These are phyloP conservation scores for Leptatherina wallacei DNA, from an alignment of 2,797 vertebrate genomes.

Conservation along the genomic window DNA sequence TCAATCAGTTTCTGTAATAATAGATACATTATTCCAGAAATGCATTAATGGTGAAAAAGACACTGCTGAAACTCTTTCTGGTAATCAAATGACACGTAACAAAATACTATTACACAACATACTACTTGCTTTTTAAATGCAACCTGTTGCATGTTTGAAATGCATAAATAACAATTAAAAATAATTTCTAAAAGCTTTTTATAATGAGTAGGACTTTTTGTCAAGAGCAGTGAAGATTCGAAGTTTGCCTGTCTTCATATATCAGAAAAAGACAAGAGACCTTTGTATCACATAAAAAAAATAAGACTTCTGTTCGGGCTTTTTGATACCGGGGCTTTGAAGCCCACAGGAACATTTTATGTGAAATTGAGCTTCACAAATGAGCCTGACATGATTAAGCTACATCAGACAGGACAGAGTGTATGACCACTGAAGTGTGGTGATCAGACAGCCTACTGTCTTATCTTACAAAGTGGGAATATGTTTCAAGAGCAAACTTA, in stretches of 20 bases:
- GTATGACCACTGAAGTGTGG: conserved; percentile 69
- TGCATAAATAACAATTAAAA: not conserved
- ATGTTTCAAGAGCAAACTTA: conserved; percentile 42
- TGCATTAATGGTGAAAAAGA: not conserved
- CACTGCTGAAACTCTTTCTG: not conserved
- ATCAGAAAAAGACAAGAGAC: conserved; percentile 16
- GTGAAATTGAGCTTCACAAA: conserved; percentile 45
- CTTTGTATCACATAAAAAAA: conserved; percentile 15
- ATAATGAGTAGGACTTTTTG: not conserved
- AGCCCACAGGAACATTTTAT: conserved; percentile 11
- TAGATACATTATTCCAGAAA: not conserved
- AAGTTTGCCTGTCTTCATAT: not conserved
- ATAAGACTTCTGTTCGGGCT: conserved; percentile 12
- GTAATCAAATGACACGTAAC: conserved; percentile 5
- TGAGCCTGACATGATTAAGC: conserved; percentile 43
- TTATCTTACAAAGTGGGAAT: conserved; percentile 53
- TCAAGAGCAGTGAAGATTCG: not conserved
- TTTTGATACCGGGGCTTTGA: conserved; percentile 11
- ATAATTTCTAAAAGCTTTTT: not conserved
- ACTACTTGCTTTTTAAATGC: conserved; percentile 5
- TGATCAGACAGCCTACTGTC: conserved; percentile 42
- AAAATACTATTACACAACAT: not conserved
- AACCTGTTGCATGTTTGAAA: conserved; percentile 3
- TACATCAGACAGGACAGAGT: conserved; percentile 43
- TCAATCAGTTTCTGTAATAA: no score